Evolutionary conservation across 2,888 invertebrate genomes (phyloP), one percentile per base, ranked within the genome.

Genomic region (Acholoe squamosa): DNA sequence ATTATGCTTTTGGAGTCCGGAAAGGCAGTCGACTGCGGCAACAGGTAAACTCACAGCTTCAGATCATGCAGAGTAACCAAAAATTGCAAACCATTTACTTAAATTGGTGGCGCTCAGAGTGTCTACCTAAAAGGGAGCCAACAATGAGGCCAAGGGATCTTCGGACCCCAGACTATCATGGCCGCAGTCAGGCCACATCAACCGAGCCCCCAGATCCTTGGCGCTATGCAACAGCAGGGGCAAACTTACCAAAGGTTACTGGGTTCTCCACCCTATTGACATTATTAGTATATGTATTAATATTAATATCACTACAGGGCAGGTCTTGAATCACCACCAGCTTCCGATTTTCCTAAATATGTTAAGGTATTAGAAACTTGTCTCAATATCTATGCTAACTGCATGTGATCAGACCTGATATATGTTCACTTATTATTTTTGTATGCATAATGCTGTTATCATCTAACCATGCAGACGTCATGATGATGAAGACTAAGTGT

Each of bases 41-140:
- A 22, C n/a, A 25, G 28, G 67, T 93, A 28, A 91, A 92, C 71
- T 71, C 34, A 22, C 91, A 92, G 86, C 77, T 93, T 33, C 67
- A 67, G 31, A 71, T 86, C 22, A 89, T 93, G 90, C 80, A 86
- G 31, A 43, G 51, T 19, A 84, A 80, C 31, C 90, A 91, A 25
- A 90, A 92, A 54, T 77, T 93, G 91, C 91, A 92, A 56, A 51
- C 52, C 31, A 76, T 93, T 71, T 92, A 92, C 51, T 56, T 93
- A 31, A 90, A 91, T 16, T 93, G 93, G 93, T 93, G 93, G 93
- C 86, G 71, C 34, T 88, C 89, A 22, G 91, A 92, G 54, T 93
- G 93, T 89, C 80, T 86, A 16, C 86, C 86, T 5, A 25, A 28
- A 28, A 1, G 56, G 31, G 86, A 86, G 86, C 86, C 86, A 12